phyloP scores from a whole-genome alignment of 1,140 invertebrate species.

The Epicauta chinensis region DNA sequence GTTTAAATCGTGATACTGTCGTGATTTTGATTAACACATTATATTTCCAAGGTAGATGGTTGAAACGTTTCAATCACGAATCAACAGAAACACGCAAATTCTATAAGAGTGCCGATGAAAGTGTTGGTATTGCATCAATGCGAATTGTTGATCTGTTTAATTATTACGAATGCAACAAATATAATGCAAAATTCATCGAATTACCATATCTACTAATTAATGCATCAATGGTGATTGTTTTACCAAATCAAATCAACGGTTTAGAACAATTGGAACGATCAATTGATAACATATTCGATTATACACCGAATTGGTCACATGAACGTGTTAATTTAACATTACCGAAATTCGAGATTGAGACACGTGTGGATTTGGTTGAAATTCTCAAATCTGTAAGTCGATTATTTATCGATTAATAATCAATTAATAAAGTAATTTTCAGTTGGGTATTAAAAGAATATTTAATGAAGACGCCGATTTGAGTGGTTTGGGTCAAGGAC shows the following conservation, averaged over 20 bases:
- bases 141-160: constrained; percentile 46
- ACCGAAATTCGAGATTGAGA: constrained; percentile 46
- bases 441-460: constrained; percentile 48
- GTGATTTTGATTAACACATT: constrained; percentile 76
- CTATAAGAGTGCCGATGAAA: constrained; percentile 35
- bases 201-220: constrained; percentile 52
- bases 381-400: constrained; percentile 39
- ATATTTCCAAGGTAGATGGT: constrained; percentile 70
- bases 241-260: constrained; percentile 59
- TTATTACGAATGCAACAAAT: constrained; percentile 45
- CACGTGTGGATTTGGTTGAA: constrained; percentile 36
- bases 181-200: constrained; percentile 50
- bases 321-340: constrained; percentile 32
- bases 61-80: constrained; percentile 49
- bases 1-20: constrained; percentile 48
- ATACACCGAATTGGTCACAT: constrained; percentile 18
- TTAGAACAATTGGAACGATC: constrained; percentile 33
- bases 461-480: constrained; percentile 50
- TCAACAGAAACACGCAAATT: constrained; percentile 43
- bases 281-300: constrained; percentile 25
- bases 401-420: not conserved
- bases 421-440: constrained; percentile 17
- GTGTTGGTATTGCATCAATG: constrained; percentile 57
- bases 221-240: constrained; percentile 55
- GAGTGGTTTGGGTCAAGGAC: constrained; percentile 42